Base-by-base conservation (phyloP, 1,140 invertebrate genomes). In the Dufourea novaeangliae region DNA sequence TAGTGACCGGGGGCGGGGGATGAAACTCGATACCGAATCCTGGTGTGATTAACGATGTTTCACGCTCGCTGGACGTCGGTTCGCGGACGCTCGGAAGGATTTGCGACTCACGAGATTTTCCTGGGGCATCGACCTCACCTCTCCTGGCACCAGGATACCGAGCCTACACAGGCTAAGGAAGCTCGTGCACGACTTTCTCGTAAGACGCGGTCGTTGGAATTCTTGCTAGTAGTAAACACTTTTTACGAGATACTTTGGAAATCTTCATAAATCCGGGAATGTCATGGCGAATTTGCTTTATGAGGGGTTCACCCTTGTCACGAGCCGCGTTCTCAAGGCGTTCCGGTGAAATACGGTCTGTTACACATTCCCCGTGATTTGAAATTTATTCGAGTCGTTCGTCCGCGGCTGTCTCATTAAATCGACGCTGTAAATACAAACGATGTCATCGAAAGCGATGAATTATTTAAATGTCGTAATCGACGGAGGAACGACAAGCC, bases 11-110 rank as follows among this genome's bases (percentile, higher is more conserved):
- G 52, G 80, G 63, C 29, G 81, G 83, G 87, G 89, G 87, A 89
- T 91, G 91, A 90, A 91, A 92, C 91, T 91, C 90, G 89, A 92
- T 92, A 91, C 88, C 86, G 87, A 91, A 91, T 89, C 90, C 88
- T 59, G 78, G 71, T 82, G 88, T 90, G 90, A 92, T 91, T 91
- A 91, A 92, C 90, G 88, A 91, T 87, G 87, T 88, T 90, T 90
- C 89, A 88, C 86, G 88, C 88, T 88, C 88, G 79, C 87, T 86
- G 81, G 84, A 86, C 88, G 86, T 90, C 88, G 80, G 86, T 81
- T 78, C 82, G 82, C 83, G 83, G 66, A 87, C 84, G 79, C 67
- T 78, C 76, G 78, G 85, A 85, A 88, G 88, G 88, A 90, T 91
- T 90, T 89, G 89, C 86, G 86, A 90, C 87, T 87, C 85, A 85